Evolutionary conservation across 30 jellyfish, hydroid and myxozoan genomes (phyloP).

Genomic region (Phacellophora camtschatica): DNA sequence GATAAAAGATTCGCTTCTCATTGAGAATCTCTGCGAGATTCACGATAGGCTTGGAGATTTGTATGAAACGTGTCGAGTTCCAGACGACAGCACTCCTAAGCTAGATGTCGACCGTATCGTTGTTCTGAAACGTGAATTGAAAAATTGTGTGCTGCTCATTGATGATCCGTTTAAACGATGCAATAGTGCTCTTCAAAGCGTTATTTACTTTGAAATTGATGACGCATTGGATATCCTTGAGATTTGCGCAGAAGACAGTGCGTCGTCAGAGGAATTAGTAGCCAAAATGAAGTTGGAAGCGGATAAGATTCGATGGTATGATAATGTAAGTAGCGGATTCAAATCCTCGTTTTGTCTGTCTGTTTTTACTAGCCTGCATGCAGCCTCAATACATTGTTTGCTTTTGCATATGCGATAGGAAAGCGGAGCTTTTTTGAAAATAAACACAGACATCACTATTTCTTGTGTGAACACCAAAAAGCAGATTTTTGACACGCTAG

Average conservation of each 20-base stretch:
- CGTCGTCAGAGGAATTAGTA: neutral
- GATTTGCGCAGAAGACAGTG: conserved; percentile 58
- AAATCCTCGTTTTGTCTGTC: too few species aligned
- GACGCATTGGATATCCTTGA: conserved; percentile 67
- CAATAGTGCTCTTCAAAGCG: conserved; percentile 17
- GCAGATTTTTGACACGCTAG: too few species aligned
- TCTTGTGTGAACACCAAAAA: too few species aligned
- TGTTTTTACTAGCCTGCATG: too few species aligned
- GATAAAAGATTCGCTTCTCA: conserved; percentile 24
- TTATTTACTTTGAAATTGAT: conserved; percentile 10
- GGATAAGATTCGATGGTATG: conserved; percentile 67
- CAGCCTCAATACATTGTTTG: too few species aligned
- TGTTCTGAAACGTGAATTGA: conserved; percentile 19
- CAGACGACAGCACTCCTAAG: conserved; percentile 28
- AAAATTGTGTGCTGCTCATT: conserved; percentile 51
- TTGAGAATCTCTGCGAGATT: conserved; percentile 27
- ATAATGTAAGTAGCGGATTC: conserved; percentile 51
- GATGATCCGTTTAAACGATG: conserved; percentile 42
- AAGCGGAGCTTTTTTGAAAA: too few species aligned
- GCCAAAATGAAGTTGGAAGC: conserved; percentile 27
- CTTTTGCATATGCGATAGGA: too few species aligned
- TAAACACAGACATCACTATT: too few species aligned
- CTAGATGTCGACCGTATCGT: conserved; percentile 46
- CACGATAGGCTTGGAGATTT: conserved; percentile 43
- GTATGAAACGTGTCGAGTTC: conserved; percentile 4